Evolutionary conservation across 2,797 vertebrate genomes (phyloP).

Genomic region (Sus cebifrons): DNA sequence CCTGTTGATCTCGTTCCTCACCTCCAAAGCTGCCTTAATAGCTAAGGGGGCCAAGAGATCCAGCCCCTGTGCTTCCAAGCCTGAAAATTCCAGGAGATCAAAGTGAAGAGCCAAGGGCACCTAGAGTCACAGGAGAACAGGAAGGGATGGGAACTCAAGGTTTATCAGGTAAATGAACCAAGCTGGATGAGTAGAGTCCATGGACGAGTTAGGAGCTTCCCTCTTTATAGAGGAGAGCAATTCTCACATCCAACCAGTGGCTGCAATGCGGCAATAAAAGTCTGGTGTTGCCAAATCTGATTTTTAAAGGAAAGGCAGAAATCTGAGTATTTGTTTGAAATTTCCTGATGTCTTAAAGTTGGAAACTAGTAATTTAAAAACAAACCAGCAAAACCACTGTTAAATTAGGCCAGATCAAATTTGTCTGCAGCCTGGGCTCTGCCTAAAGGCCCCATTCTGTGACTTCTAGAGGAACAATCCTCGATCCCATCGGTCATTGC

Average conservation of each 20-base stretch:
- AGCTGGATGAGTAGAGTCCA: background rate
- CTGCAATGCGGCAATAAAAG: background rate
- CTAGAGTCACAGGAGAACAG: background rate
- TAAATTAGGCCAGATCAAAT: background rate
- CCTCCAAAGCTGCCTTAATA: background rate
- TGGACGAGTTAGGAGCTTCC: background rate
- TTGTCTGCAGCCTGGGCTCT: background rate
- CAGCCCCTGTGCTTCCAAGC: background rate
- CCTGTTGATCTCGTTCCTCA: background rate
- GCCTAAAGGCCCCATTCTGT: background rate
- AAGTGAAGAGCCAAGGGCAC: background rate
- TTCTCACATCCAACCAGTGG: background rate
- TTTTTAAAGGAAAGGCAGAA: conserved; percentile 48
- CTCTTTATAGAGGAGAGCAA: background rate
- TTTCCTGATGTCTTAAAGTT: background rate
- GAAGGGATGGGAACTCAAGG: background rate
- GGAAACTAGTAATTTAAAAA: background rate
- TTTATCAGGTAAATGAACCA: background rate
- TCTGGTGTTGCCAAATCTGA: background rate
- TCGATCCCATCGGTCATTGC: background rate
- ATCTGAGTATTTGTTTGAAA: background rate
- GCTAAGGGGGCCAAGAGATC: background rate
- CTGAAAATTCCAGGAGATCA: background rate
- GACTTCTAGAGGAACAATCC: background rate
- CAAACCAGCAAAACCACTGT: background rate